Conservation (phyloP, 2,797 vertebrate genomes). For the Enteromius radiatus region DNA sequence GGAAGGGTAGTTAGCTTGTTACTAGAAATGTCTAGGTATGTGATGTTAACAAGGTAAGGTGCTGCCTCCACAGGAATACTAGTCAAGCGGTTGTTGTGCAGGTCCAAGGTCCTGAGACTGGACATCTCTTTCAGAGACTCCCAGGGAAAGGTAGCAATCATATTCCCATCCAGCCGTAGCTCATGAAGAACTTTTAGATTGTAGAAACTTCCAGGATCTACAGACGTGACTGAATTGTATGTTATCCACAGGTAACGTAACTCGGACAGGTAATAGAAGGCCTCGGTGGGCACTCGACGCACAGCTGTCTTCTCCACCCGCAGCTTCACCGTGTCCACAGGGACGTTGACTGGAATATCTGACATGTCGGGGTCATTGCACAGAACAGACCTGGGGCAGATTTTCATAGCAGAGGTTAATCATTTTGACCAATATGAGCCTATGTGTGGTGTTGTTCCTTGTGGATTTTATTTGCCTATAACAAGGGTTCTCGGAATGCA, state of each 20-base stretch:
- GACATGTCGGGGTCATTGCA: conserved; percentile 96
- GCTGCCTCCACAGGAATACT: conserved; percentile 81
- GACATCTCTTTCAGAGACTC: conserved; percentile 90
- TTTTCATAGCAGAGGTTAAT: conserved; percentile 2
- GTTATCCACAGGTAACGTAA: conserved; percentile 93
- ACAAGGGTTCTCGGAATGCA: neutral
- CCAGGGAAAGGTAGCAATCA: conserved; percentile 91
- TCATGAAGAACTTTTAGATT: conserved; percentile 94
- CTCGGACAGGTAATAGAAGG: conserved; percentile 94
- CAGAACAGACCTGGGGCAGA: conserved; percentile 83
- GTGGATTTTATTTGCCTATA: neutral
- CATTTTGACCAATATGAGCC: neutral
- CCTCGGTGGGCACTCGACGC: conserved; percentile 85
- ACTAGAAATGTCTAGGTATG: conserved; percentile 94
- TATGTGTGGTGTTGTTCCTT: neutral
- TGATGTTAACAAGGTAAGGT: conserved; percentile 84
- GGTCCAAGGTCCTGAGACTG: conserved; percentile 84
- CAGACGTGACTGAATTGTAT: conserved; percentile 86
- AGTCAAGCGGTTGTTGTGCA: conserved; percentile 91
- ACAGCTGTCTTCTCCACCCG: conserved; percentile 92
- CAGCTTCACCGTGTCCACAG: conserved; percentile 90
- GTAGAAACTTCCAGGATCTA: conserved; percentile 91
- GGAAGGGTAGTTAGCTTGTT: conserved; percentile 90
- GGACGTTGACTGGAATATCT: conserved; percentile 89
- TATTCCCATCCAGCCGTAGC: conserved; percentile 91